Conservation (phyloP, 2,888 invertebrate species). For the Argyresthia goedartella region DNA sequence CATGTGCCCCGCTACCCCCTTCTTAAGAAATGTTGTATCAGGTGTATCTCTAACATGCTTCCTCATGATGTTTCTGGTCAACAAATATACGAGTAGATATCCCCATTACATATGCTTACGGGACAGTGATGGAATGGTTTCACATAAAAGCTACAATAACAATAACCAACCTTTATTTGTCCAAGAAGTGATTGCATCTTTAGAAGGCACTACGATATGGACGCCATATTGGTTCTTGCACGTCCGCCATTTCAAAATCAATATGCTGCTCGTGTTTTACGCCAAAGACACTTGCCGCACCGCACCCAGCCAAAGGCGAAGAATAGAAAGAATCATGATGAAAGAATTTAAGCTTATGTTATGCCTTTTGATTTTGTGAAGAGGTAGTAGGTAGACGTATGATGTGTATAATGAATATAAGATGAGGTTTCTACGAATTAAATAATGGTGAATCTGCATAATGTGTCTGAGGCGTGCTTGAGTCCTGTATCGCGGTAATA, state of each 20-base stretch:
- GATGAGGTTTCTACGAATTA: slow-evolving; percentile 33
- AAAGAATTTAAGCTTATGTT: slow-evolving; percentile 57
- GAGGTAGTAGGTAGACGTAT: slow-evolving; percentile 21
- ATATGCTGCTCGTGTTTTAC: slow-evolving; percentile 46
- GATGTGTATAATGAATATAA: slow-evolving; percentile 52
- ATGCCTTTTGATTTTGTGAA: slow-evolving; percentile 18
- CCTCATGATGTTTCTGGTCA: too few species aligned
- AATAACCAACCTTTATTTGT: slow-evolving; percentile 32
- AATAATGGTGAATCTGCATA: neutral
- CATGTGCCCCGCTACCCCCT: too few species aligned
- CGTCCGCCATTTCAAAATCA: slow-evolving; percentile 38
- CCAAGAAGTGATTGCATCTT: slow-evolving; percentile 41
- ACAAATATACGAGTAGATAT: neutral
- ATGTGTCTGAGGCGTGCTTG: neutral
- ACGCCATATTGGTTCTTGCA: slow-evolving; percentile 33
- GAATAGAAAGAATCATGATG: slow-evolving; percentile 63
- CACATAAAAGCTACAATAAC: neutral
- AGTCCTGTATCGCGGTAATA: neutral
- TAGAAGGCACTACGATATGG: slow-evolving; percentile 22
- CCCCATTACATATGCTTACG: too few species aligned
- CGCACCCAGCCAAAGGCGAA: slow-evolving; percentile 53
- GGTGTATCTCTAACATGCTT: too few species aligned
- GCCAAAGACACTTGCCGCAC: slow-evolving; percentile 56
- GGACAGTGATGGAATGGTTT: neutral
- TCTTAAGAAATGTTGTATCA: too few species aligned